phyloP scores from a whole-genome alignment of 2,113 vertebrate species.

The Mustelus asterias region DNA sequence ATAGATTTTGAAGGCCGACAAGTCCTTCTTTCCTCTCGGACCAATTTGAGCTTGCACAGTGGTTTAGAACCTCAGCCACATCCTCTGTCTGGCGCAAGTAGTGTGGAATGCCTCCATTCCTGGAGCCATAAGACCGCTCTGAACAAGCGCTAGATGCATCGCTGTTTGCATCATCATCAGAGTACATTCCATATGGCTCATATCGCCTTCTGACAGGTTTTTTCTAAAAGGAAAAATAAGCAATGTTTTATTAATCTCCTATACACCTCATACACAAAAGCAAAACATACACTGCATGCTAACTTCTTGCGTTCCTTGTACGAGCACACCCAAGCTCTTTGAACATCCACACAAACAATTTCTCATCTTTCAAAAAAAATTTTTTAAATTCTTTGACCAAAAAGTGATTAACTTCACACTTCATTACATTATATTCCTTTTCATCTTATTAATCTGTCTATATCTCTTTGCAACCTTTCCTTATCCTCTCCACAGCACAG shows the following conservation, averaged over 20 bases:
- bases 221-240: slow-evolving; percentile 58
- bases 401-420: no score
- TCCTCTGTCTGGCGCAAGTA: slow-evolving; percentile 92
- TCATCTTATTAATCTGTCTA: no score
- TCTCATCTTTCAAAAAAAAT: no score
- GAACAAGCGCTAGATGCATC: slow-evolving; percentile 94
- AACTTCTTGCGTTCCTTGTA: no score
- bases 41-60: slow-evolving; percentile 98
- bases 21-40: slow-evolving; percentile 95
- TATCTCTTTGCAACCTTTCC: no score
- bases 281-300: not conserved
- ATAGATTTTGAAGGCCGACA: slow-evolving; percentile 87
- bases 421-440: no score
- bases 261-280: not conserved
- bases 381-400: no score
- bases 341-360: no score
- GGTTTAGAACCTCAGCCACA: slow-evolving; percentile 93
- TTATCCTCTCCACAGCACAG: no score
- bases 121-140: slow-evolving; percentile 84
- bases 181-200: slow-evolving; percentile 93
- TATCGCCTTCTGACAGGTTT: slow-evolving; percentile 84
- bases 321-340: no score
- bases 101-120: slow-evolving; percentile 88
- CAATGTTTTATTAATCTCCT: not conserved
- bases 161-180: slow-evolving; percentile 92